Percentiles rank a stretch among this genome's conserved stretches.
phyloP scores from a whole-genome alignment of 2,888 invertebrate genomes.

The Microctonus hyperodae region DNA sequence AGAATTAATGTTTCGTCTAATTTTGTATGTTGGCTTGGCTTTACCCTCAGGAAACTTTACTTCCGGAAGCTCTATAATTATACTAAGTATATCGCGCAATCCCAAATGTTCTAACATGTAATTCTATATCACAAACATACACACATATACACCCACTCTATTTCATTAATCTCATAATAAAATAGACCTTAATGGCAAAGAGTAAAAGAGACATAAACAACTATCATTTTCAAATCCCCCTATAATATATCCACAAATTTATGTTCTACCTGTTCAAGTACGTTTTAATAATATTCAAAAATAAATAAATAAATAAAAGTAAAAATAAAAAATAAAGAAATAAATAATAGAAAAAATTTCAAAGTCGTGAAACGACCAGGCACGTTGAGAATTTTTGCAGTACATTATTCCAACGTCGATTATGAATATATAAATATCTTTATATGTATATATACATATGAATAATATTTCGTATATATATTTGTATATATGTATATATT shows the following conservation, averaged over 20 bases:
- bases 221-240: background rate
- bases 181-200: too few species aligned
- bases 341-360: background rate
- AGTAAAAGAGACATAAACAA: background rate
- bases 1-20: conserved; percentile 5
- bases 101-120: background rate
- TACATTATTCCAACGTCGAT: background rate
- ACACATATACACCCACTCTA: background rate
- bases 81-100: background rate
- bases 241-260: background rate
- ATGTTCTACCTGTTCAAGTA: background rate
- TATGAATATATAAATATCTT: background rate
- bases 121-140: background rate
- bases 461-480: conserved; percentile 2
- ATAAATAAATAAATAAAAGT: background rate
- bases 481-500: background rate
- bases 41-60: conserved; percentile 15
- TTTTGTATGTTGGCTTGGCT: conserved; percentile 2
- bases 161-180: too few species aligned
- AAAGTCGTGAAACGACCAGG: background rate
- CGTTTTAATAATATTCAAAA: background rate
- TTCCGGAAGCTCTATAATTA: conserved; percentile 21
- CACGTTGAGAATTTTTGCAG: background rate
- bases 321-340: background rate
- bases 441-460: background rate